Evolutionary conservation across 2,888 invertebrate species (phyloP), one percentile per base, ranked within the genome.

Genomic region (Drosophila antonietae): DNA sequence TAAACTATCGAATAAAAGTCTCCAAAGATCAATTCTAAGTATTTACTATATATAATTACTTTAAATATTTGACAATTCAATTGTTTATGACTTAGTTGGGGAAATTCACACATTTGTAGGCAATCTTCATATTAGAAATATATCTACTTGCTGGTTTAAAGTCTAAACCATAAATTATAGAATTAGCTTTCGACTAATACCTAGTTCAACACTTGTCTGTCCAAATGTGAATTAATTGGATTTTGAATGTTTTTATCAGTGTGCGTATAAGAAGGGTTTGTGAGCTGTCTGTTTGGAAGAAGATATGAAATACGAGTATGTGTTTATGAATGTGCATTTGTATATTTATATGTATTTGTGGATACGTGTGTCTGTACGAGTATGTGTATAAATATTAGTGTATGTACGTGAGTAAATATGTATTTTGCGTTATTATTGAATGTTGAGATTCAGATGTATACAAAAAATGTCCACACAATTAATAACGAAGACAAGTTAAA

Each of bases 291-390:
- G 53, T 47, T 46, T 47, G 37, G 23, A 20, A 20, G 44, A 66
- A 56, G 56, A 47, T 56, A 41, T 65, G 47, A 68, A 60, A 31
- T 44, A 28, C 33, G 69, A 47, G 56, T 58, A 55, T 71, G 52
- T 62, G 62, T 18, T 53, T 70, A 62, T 76, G 73, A 39, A 55
- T 73, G 73, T 76, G 73, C 69, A 56, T 53, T 53, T 56, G 56
- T 53, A 70, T 35, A 56, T 72, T 65, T 70, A 57, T 60, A 57
- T 68, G 59, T 68, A 58, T 68, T 47, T 60, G 44, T 63, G 58
- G 41, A 56, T 56, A 56, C 39, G 56, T 56, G 65, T 73, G 74
- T 74, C 62, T 33, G 55, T 57, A 62, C 59, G 61, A 63, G 56
- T 64, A 66, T 72, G 65, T 73, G 59, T 57, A 73, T 60, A 61